Base-by-base conservation (phyloP, 2,888 invertebrate genomes). In the Eumerus sabulonum region DNA sequence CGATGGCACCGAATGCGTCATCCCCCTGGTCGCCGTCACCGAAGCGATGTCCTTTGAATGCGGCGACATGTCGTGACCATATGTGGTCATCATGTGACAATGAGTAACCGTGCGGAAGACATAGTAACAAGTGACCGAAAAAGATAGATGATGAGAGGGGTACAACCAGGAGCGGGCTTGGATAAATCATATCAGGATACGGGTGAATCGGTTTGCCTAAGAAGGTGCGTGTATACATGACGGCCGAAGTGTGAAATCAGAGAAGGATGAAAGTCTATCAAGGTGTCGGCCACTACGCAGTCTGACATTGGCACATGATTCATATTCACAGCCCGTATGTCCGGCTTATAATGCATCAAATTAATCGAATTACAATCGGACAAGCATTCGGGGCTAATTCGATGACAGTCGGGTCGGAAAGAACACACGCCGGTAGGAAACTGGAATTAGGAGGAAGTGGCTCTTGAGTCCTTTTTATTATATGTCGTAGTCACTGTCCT, bases 1-100 rank as follows among this genome's bases (percentile, higher is more conserved):
- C 62, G 62, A 36, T 40, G 2, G 42, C 53, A 67, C 38, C 72
- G 18, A 72, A 68, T 68, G 77, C 67, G 77, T 77, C 72, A 77
- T 59, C 57, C 17, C 16, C 9, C 12, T 36, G 7, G 36, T 36
- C 36, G 36, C 11, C 36, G 36, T 59, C 36, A 36, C 14, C 51
- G 42, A 11, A 17, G 40, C 16, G 42, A 18, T 44, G 50, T 67
- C 59, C 35, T 47, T 13, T 57, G 64, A 27, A 35, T 14, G 53
- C 40, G 54, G 62, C 70, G 62, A 36, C 35, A 63, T 67, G 44
- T 56, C 66, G 60, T 74, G 60, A 62, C 60, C 62, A 67, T 60
- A 53, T 50, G 59, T 60, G 71, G 60, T 71, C 66, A 76, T 76
- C 71, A 16, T 50, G 50, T 63, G 62, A 48, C 36, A 63, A 62